A percentile compares a stretch with the other conserved stretches of the same genome.
These are phyloP conservation scores for Pandemis cinnamomeana DNA, from an alignment of 2,888 invertebrate species.

Conservation along the genomic window DNA sequence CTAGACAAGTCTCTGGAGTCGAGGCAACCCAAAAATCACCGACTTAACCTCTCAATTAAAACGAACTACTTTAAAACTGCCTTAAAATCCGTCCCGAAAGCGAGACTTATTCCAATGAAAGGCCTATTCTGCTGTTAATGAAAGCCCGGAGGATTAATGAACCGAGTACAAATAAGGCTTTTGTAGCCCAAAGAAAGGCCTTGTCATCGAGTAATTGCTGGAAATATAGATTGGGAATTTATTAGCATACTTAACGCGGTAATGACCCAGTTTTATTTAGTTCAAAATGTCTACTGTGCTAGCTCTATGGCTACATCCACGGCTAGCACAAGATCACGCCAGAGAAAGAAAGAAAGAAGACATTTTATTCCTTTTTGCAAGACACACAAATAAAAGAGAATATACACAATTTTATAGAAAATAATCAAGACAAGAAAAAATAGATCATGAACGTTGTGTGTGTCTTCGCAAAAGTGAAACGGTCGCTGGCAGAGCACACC, in stretches of 20 bases:
- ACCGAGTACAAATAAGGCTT: slow-evolving; percentile 13
- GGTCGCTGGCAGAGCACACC: too few species aligned
- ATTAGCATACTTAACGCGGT: slow-evolving; percentile 1
- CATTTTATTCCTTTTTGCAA: too few species aligned
- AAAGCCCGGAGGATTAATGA: slow-evolving; percentile 27
- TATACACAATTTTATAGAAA: too few species aligned
- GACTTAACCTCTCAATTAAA: neutral
- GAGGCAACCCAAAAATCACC: neutral
- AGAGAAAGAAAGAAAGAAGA: too few species aligned
- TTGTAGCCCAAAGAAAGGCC: slow-evolving; percentile 27
- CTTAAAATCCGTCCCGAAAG: slow-evolving; percentile 1
- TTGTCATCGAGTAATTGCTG: slow-evolving; percentile 17
- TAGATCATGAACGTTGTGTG: too few species aligned
- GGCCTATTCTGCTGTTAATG: slow-evolving; percentile 31
- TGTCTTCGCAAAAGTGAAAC: too few species aligned
- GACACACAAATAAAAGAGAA: too few species aligned
- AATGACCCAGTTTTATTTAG: slow-evolving; percentile 1
- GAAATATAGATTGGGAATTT: slow-evolving; percentile 21
- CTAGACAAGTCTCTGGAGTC: too few species aligned
- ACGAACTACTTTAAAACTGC: slow-evolving; percentile 1
- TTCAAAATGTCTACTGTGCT: neutral
- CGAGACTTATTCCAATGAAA: slow-evolving; percentile 21
- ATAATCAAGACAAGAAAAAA: too few species aligned
- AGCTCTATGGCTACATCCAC: too few species aligned
- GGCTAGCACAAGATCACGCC: too few species aligned